Evolutionary conservation across 2,113 vertebrate species (phyloP).

Genomic region (Cnemophilus loriae): DNA sequence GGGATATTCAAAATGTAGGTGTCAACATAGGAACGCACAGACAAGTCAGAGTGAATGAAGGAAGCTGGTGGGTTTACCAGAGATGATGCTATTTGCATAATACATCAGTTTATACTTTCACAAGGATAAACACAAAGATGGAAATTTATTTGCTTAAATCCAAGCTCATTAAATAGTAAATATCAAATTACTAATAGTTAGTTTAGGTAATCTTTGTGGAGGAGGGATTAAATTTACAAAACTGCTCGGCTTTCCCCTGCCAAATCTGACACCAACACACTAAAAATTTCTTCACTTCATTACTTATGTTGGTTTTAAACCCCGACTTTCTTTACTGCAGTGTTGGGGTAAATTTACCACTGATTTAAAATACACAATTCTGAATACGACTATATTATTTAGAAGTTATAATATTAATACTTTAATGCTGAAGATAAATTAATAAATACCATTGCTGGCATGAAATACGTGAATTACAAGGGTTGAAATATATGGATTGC

Average conservation of each 20-base stretch:
- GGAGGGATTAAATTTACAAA: background rate
- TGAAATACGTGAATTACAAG: background rate
- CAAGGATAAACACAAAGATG: background rate
- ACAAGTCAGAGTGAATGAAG: background rate
- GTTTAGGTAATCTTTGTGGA: background rate
- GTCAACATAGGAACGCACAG: background rate
- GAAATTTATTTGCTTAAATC: background rate
- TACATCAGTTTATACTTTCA: background rate
- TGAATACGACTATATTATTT: background rate
- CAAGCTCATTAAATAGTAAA: background rate
- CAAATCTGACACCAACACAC: background rate
- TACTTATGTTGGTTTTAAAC: background rate
- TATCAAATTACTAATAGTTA: background rate
- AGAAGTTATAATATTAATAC: background rate
- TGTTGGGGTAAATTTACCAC: background rate
- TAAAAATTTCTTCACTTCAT: background rate
- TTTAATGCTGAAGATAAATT: background rate
- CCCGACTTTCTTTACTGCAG: background rate
- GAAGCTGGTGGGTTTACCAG: background rate
- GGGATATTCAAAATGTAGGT: background rate
- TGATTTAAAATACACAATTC: background rate
- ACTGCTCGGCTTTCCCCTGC: accelerated
- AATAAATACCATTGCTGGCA: background rate
- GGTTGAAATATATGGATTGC: background rate
- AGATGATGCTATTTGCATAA: background rate